phyloP scores from a whole-genome alignment of 2,888 invertebrate species.

The Panzeria rudis region DNA sequence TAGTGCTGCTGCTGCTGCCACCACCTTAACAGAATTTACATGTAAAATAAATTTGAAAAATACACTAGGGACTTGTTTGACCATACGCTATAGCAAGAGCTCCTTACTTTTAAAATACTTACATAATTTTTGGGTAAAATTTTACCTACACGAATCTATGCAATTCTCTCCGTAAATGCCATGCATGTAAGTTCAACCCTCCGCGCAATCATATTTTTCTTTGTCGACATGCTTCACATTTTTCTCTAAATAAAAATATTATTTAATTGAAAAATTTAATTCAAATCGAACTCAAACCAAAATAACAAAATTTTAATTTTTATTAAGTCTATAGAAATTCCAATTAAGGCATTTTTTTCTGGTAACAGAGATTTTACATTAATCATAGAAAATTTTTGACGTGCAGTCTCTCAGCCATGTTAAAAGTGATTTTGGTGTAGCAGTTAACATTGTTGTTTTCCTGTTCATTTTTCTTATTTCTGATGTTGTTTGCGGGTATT shows the following conservation, averaged over 20 bases:
- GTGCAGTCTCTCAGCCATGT: constrained; percentile 18
- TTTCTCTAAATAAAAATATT: no score
- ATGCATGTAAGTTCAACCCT: no score
- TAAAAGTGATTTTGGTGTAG: constrained; percentile 45
- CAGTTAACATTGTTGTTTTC: constrained; percentile 42
- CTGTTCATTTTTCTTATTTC: constrained; percentile 3
- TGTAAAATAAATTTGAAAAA: constrained; percentile 2
- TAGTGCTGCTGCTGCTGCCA: constrained; percentile 12
- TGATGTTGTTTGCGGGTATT: constrained; percentile 47
- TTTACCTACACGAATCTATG: no score
- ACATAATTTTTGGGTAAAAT: no score
- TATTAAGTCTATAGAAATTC: neutral
- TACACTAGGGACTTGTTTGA: constrained; percentile 28
- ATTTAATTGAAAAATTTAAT: no score
- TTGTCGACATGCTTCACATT: no score
- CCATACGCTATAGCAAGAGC: neutral
- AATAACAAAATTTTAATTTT: no score
- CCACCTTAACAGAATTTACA: constrained; percentile 28
- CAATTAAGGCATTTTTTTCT: neutral
- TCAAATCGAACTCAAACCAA: no score
- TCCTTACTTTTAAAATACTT: neutral
- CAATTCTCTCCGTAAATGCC: no score
- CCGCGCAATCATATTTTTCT: no score
- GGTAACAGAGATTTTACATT: constrained; percentile 3
- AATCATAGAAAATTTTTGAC: constrained; percentile 8